Base-by-base conservation (phyloP, 2,888 invertebrate genomes). In the Luffia ferchaultella region DNA sequence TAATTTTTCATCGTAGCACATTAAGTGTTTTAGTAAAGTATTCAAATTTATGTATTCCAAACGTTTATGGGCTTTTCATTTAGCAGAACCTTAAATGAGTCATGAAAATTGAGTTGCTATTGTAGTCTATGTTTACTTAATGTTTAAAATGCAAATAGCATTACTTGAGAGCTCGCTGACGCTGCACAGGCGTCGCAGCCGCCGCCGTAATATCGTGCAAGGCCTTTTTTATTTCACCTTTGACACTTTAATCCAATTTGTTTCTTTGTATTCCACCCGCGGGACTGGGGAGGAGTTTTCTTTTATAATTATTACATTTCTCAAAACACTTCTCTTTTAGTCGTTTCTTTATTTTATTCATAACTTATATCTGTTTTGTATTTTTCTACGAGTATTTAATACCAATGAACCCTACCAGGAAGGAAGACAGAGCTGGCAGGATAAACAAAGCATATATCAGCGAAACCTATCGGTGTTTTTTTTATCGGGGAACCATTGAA, bases 201-300 rank as follows among this genome's bases (percentile, higher is more conserved):
- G 65, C 73, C 50, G 70, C 70, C 70, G 73, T 67, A 71, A 73
- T 72, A 70, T 64, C 61, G 50, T 49, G 20, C 45, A 47, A 51
- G 68, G 62, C 64, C 60, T 77, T 80, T 82, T 80, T 80, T 80
- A 79, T 82, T 76, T 78, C 74, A 82, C 78, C 82, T 83, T 82
- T 83, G 82, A 82, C 80, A 82, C 69, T 80, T 79, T 80, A 82
- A 83, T 83, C 80, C 76, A 82, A 82, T 83, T 83, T 80, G 77
- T 78, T 80, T 76, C 66, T 72, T 75, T 74, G 66, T 69, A 78
- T 74, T 61, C 65, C 62, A 62, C 83, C 75, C 80, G 57, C 56
- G 80, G 78, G 83, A 80, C 60, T 57, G 74, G 78, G 79, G 73
- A 70, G 70, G 67, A 71, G 68, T 70, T 65, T 68, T 71, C 68